These are phyloP conservation scores for Thymelicus acteon DNA, from an alignment of 2,888 invertebrate species.

Conservation along the genomic window DNA sequence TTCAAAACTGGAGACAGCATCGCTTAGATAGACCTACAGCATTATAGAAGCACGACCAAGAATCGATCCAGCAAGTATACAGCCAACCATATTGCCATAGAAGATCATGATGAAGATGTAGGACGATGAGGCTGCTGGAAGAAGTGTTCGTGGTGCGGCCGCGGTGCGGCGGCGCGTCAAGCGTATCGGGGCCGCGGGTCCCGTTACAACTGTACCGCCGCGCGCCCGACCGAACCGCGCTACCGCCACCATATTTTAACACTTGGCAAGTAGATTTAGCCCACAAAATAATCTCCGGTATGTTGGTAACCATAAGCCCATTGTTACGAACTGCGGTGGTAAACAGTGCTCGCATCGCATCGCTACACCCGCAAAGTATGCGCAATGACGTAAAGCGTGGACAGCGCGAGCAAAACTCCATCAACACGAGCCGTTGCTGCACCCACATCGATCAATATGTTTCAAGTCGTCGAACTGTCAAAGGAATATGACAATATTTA, in stretches of 20 bases:
- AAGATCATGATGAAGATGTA: not conserved
- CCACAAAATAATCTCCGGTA: not conserved
- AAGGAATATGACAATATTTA: not conserved
- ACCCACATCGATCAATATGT: not conserved
- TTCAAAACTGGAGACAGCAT: too few relatives aligned
- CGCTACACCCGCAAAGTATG: constrained; percentile 22
- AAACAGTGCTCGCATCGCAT: constrained; percentile 17
- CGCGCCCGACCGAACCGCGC: constrained; percentile 28
- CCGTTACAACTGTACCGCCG: constrained; percentile 45
- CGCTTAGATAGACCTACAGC: too few relatives aligned
- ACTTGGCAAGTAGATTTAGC: not conserved
- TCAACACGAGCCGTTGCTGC: constrained; percentile 2
- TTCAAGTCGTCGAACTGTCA: not conserved
- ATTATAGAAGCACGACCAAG: too few relatives aligned
- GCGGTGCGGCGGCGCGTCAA: constrained; percentile 22
- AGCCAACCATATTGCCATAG: not conserved
- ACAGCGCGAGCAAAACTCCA: constrained; percentile 6
- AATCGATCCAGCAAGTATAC: not conserved
- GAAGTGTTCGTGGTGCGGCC: constrained; percentile 6
- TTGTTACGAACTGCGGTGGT: constrained; percentile 9
- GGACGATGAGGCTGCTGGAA: constrained; percentile 1
- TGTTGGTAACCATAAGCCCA: constrained; percentile 1
- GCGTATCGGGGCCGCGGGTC: constrained; percentile 43
- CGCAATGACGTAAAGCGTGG: constrained; percentile 27
- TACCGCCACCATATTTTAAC: constrained; percentile 1